phyloP scores from a whole-genome alignment of 2,797 vertebrate species.

The Antennarius maculatus region DNA sequence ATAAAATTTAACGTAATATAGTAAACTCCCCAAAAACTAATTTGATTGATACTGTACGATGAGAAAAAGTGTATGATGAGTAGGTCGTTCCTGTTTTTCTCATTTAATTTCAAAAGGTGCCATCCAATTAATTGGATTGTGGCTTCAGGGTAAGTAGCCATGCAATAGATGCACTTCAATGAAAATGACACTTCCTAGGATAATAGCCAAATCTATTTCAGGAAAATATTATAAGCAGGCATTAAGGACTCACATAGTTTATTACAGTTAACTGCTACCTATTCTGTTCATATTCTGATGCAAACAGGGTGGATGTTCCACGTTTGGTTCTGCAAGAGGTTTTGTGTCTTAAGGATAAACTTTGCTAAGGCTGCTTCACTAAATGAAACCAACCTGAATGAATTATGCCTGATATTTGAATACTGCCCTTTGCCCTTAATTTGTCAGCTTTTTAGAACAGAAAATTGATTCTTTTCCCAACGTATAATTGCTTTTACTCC shows the following conservation, averaged over 20 bases:
- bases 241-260: slow-evolving; percentile 1
- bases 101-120: slow-evolving; percentile 56
- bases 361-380: slow-evolving; percentile 2
- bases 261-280: slow-evolving; percentile 9
- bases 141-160: slow-evolving; percentile 49
- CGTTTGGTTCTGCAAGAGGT: not conserved
- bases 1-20: slow-evolving; percentile 8
- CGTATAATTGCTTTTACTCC: slow-evolving; percentile 56
- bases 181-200: slow-evolving; percentile 54
- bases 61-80: slow-evolving; percentile 17
- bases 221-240: slow-evolving; percentile 19
- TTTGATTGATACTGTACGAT: slow-evolving; percentile 12
- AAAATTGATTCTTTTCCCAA: slow-evolving; percentile 52
- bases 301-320: not conserved
- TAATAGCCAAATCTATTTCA: slow-evolving; percentile 50
- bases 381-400: slow-evolving; percentile 33
- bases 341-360: not conserved
- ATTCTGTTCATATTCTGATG: slow-evolving; percentile 13
- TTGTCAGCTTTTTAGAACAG: slow-evolving; percentile 43
- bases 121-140: slow-evolving; percentile 66
- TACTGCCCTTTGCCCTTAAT: slow-evolving; percentile 46
- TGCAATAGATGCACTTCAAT: slow-evolving; percentile 36
- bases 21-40: slow-evolving; percentile 7
- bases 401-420: slow-evolving; percentile 48
- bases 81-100: slow-evolving; percentile 39